phyloP scores from a whole-genome alignment of 1,140 invertebrate species.

The Drosophila miranda region DNA sequence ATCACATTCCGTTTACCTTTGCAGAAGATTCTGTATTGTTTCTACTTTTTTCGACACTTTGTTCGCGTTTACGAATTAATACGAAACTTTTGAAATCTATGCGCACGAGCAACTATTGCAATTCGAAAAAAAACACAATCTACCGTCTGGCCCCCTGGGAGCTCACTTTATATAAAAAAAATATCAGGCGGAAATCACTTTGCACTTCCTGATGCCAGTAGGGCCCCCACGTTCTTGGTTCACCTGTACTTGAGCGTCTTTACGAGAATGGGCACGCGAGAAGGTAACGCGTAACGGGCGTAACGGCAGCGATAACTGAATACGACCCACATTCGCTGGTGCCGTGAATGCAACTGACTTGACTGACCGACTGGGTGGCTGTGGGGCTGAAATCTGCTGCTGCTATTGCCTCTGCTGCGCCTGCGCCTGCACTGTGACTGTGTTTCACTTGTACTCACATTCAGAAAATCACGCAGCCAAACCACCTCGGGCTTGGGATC shows the following conservation, averaged over 20 bases:
- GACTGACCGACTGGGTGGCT: conserved; percentile 14
- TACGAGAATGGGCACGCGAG: conserved; percentile 25
- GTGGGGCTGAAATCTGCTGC: no score
- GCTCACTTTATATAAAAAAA: conserved; percentile 40
- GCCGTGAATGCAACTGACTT: conserved; percentile 52
- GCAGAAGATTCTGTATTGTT: conserved; percentile 11
- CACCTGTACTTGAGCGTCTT: conserved; percentile 54
- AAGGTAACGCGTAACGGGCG: conserved; percentile 1
- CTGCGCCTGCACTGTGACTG: conserved; percentile 50
- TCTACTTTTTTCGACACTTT: conserved; percentile 50
- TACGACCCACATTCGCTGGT: conserved; percentile 71
- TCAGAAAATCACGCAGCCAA: conserved; percentile 93
- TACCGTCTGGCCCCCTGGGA: conserved; percentile 23
- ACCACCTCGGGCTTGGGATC: conserved; percentile 94
- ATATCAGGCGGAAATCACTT: conserved; percentile 30
- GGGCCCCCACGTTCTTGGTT: conserved; percentile 65
- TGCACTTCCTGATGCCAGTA: conserved; percentile 52
- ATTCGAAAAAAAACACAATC: conserved; percentile 23
- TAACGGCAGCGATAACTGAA: conserved; percentile 11
- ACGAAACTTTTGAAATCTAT: conserved; percentile 39
- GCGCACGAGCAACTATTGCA: conserved; percentile 61
- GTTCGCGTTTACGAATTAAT: conserved; percentile 66
- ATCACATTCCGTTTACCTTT: conserved; percentile 27
- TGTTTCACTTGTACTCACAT: conserved; percentile 85
- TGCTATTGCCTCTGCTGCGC: conserved; percentile 2